Conservation (phyloP, 2,888 invertebrate species). For the Spicauda simplicius region DNA sequence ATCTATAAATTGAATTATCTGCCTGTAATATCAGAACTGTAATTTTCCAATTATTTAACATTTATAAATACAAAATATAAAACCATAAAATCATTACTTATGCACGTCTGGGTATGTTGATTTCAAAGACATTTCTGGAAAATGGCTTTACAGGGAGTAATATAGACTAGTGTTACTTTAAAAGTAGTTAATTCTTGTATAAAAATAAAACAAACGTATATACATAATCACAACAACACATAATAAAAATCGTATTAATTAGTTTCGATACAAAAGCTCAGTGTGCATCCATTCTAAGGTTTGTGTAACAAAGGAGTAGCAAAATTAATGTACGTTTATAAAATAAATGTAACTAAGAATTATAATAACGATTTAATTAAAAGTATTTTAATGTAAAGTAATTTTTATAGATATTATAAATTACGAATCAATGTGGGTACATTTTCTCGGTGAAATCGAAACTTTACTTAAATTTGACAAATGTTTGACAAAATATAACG, state of each 20-base stretch:
- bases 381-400: constrained; percentile 18
- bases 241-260: not conserved
- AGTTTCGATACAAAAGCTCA: constrained; percentile 13
- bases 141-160: not conserved
- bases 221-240: not conserved
- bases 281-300: constrained; percentile 18
- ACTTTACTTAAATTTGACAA: no score
- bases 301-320: constrained; percentile 1
- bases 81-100: no score
- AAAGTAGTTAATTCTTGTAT: not conserved
- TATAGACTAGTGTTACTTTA: not conserved
- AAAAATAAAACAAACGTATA: not conserved
- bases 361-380: constrained; percentile 1
- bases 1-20: not conserved
- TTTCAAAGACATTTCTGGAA: not conserved
- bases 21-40: not conserved
- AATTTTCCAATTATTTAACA: no score
- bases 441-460: not conserved
- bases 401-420: not conserved
- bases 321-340: constrained; percentile 16
- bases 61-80: no score
- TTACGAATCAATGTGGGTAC: constrained; percentile 15
- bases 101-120: not conserved
- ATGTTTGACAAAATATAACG: no score
- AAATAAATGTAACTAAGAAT: constrained; percentile 11